Evolutionary conservation across 2,797 vertebrate genomes (phyloP).

Genomic region (Lophotriccus pileatus): DNA sequence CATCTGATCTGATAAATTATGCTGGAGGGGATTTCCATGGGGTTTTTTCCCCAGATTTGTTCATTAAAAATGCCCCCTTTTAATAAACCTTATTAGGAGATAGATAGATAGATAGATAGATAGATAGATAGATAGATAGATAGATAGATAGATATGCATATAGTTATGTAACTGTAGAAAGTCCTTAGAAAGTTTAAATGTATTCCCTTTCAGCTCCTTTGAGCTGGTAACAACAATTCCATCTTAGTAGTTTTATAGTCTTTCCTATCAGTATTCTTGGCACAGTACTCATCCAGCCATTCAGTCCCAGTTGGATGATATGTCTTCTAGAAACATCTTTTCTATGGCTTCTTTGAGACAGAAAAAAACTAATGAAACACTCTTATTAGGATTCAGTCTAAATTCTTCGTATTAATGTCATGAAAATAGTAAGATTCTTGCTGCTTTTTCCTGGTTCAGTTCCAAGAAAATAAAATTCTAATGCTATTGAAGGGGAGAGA

Average conservation of each 20-base stretch:
- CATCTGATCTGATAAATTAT: not conserved
- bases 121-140: not conserved
- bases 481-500: not conserved
- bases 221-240: not conserved
- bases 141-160: too few relatives aligned
- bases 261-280: not conserved
- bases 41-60: not conserved
- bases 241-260: not conserved
- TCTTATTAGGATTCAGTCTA: not conserved
- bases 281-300: not conserved
- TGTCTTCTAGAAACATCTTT: not conserved
- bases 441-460: not conserved
- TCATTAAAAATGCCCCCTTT: not conserved
- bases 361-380: not conserved
- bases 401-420: not conserved
- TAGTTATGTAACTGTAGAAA: not conserved
- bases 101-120: not conserved
- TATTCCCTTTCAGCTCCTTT: not conserved
- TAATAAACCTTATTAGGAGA: not conserved
- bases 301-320: not conserved
- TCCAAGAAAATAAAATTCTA: not conserved
- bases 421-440: not conserved
- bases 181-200: not conserved
- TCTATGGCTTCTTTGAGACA: not conserved
- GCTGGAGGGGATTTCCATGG: not conserved